phyloP scores from a whole-genome alignment of 2,113 vertebrate genomes.

The Toxostoma redivivum region DNA sequence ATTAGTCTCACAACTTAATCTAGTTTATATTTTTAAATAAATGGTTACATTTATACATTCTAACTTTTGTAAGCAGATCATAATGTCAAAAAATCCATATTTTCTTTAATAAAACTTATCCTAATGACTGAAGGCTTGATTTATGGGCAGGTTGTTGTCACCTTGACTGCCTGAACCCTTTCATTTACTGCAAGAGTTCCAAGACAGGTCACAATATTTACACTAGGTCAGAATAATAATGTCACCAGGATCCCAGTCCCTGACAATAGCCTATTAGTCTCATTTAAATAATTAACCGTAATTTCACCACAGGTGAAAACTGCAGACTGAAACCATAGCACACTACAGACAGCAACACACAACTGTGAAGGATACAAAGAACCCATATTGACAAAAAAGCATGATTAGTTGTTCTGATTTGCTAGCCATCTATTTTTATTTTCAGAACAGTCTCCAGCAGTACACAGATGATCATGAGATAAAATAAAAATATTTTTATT shows the following conservation, averaged over 20 bases:
- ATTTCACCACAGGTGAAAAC: conserved; percentile 66
- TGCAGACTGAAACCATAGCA: conserved; percentile 37
- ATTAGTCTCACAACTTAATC: neutral
- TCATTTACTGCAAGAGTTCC: conserved; percentile 61
- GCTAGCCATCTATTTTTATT: neutral
- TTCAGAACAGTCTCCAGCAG: neutral
- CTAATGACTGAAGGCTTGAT: conserved; percentile 68
- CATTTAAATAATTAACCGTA: conserved; percentile 82
- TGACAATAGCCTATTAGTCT: conserved; percentile 81
- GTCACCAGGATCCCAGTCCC: conserved; percentile 40
- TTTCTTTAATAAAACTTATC: conserved; percentile 74
- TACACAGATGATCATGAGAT: neutral
- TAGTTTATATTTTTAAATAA: neutral
- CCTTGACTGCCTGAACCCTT: conserved; percentile 67
- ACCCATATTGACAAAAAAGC: neutral
- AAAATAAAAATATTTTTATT: neutral
- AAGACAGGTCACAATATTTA: conserved; percentile 80
- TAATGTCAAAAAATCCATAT: conserved; percentile 73
- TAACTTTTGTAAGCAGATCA: conserved; percentile 47
- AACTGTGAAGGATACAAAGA: neutral
- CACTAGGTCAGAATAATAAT: conserved; percentile 83
- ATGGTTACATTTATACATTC: conserved; percentile 49
- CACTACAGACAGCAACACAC: neutral
- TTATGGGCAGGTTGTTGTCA: conserved; percentile 74
- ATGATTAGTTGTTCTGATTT: neutral